These are phyloP conservation scores for Caenorhabditis latens DNA, from an alignment of 1,140 invertebrate species.

Conservation along the genomic window DNA sequence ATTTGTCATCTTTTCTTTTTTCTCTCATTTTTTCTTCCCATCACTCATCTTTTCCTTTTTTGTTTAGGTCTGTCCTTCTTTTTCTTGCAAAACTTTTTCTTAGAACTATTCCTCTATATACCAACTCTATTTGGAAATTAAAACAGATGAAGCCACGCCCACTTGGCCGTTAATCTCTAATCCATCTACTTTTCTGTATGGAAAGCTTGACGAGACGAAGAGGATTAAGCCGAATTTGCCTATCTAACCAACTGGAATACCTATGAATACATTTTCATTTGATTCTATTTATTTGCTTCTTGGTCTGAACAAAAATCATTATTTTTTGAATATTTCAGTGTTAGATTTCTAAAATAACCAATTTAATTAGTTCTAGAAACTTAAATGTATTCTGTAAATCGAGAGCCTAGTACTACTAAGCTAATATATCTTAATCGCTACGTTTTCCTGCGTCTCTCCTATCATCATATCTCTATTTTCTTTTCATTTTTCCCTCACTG, in stretches of 20 bases:
- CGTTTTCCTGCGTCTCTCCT: no score
- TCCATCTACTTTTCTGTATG: background rate
- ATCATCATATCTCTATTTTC: background rate
- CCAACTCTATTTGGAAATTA: background rate
- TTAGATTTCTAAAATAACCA: no score
- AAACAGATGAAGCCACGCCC: background rate
- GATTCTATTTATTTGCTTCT: background rate
- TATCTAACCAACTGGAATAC: background rate
- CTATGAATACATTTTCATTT: background rate
- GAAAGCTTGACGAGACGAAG: background rate
- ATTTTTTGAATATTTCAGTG: no score
- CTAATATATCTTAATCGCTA: no score
- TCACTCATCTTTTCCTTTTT: slow-evolving; percentile 26
- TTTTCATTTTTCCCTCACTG: background rate
- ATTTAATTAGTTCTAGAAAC: no score
- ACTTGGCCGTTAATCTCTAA: slow-evolving; percentile 15
- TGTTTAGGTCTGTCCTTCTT: slow-evolving; percentile 1
- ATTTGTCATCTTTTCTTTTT: slow-evolving; percentile 42
- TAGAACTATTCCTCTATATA: background rate
- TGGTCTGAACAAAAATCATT: background rate
- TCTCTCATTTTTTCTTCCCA: background rate
- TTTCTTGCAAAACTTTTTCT: background rate
- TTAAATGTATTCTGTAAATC: no score
- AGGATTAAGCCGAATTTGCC: background rate
- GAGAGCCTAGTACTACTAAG: no score